Evolutionary conservation across 2,113 vertebrate species (phyloP), one percentile per base, ranked within the genome.

Genomic region (Zosterops pallidus): DNA sequence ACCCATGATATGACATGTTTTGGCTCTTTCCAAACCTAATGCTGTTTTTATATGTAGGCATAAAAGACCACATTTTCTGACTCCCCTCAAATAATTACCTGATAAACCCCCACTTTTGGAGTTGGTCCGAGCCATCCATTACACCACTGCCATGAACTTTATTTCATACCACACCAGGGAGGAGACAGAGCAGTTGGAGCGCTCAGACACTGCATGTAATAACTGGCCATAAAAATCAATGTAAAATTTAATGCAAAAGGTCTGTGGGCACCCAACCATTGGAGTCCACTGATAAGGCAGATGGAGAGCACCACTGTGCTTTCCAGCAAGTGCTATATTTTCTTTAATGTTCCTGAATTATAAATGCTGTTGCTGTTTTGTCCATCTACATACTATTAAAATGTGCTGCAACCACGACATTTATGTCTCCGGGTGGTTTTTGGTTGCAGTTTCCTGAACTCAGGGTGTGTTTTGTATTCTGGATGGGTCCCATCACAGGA

Each of bases 131-230:
- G 70, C 90, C 86, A 59, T 96, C 94, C 96, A 95, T 97, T 97
- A 88, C 91, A 77, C 90, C 6, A 4, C 44, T 95, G 94, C 91
- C 88, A 69, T 96, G 96, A 98, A 97, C 96, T 97, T 95, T 72
- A 90, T 95, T 97, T 98, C 96, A 96, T 97, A 97, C 83, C 86
- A 96, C 97, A 96, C 96, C 29, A 77, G 97, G 96, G 98, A 97
- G 86, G 89, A 88, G 71, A 85, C 59, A 69, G 65, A 95, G 92
- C 87, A 95, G 82, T 87, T 93, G 92, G 92, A 97, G 74, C 59
- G 71, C 49, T 97, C 74, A 83, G 92, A 94, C 89, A 86, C 78
- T 91, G 74, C 91, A 74, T 92, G 78, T 90, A 97, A 96, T 94
- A 89, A 96, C 23, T 59, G 90, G 56, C 78, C 92, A 81, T 97